These are phyloP conservation scores for Semicossyphus pulcher DNA, from an alignment of 2,113 vertebrate genomes.

Conservation along the genomic window DNA sequence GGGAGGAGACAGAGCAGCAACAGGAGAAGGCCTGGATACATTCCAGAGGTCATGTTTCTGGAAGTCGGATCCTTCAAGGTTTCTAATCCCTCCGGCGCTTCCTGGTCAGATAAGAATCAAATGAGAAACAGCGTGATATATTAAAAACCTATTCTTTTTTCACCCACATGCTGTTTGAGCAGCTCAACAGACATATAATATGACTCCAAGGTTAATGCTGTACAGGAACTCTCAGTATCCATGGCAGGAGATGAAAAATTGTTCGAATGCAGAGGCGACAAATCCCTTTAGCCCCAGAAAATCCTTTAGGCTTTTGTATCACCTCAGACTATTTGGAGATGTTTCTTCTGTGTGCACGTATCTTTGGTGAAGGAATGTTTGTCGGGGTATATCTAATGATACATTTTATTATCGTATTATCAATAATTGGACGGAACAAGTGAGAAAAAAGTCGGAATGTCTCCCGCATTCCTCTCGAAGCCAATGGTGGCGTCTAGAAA, in stretches of 20 bases:
- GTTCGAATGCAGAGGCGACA: slow-evolving; percentile 6
- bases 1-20: slow-evolving; percentile 47
- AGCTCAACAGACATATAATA: neutral
- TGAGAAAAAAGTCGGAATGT: no score
- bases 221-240: slow-evolving; percentile 1
- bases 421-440: no score
- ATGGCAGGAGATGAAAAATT: slow-evolving; percentile 8
- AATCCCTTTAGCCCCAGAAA: neutral
- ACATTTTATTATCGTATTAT: neutral
- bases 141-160: slow-evolving; percentile 13
- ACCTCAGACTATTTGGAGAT: neutral
- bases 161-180: slow-evolving; percentile 10
- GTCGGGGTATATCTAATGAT: neutral
- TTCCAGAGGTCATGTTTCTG: slow-evolving; percentile 67
- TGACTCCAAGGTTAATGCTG: slow-evolving; percentile 25
- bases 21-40: slow-evolving; percentile 17
- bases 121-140: slow-evolving; percentile 41
- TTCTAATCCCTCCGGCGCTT: slow-evolving; percentile 24
- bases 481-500: no score
- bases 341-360: neutral
- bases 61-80: slow-evolving; percentile 4
- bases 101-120: slow-evolving; percentile 54
- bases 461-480: neutral
- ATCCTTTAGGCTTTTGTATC: slow-evolving; percentile 3
- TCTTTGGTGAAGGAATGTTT: neutral